Base-by-base conservation (phyloP, 1,140 invertebrate genomes). In the Wasmannia auropunctata region DNA sequence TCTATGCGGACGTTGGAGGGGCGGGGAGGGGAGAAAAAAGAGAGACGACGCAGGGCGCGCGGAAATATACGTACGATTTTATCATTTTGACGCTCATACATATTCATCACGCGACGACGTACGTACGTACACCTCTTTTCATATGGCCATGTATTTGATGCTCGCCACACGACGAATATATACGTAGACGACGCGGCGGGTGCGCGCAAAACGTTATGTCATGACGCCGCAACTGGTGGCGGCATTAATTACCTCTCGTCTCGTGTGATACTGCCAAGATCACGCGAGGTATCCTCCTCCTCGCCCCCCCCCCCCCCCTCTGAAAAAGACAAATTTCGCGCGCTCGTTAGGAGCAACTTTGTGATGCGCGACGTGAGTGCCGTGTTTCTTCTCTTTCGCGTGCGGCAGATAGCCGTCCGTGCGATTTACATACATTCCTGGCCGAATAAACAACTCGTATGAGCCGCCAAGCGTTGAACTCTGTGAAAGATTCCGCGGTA, bases 81-180 rank as follows among this genome's bases (percentile, higher is more conserved):
- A 91, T 91, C 88, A 88, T 91, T 83, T 91, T 81, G 58, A 88
- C 60, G 79, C 62, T 91, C 89, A 91, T 91, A 79, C 84, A 91
- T 91, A 91, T 91, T 91, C 88, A 90, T 91, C 85, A 70, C 70
- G 25, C 80, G 51, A 19, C 85, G 28, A 80, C 60, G 86, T 51
- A 69, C 46, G 25, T 88, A 79, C 51, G 14, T 49, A 46, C 16
- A 22, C 67, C 75, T 62, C 83, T 91, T 91, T 89, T 81, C 65
- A 86, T 43, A 58, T 37, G 37, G 46, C 7, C 80, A 76, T 54
- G 58, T 67, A 72, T 88, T 40, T 60, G 77, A 56, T 70, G 63
- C 81, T 49, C 56, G 70, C 49, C 40, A 67, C 25, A n/a, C n/a
- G n/a, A n/a, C n/a, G n/a, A n/a, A n/a, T n/a, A n/a, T n/a, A n/a